phyloP scores from a whole-genome alignment of 2,888 invertebrate genomes.

The Athalia rosae region DNA sequence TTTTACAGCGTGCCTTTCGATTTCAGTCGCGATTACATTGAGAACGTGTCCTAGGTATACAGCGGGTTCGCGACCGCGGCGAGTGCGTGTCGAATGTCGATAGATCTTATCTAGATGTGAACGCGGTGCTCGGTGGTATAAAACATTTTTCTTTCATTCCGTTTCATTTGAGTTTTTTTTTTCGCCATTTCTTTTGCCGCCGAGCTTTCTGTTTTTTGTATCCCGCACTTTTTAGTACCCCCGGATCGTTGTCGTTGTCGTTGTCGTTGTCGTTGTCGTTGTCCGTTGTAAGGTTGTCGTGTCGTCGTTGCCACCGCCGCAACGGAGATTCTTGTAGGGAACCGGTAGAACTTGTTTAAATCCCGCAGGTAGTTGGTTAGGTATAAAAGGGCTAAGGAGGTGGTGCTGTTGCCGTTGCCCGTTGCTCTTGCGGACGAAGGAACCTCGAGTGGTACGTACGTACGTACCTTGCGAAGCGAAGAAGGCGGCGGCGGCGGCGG shows the following conservation, averaged over 20 bases:
- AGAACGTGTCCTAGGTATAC: background rate
- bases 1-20: background rate
- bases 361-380: background rate
- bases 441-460: conserved; percentile 12
- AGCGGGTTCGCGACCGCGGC: too few relatives aligned
- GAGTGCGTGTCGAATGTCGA: conserved; percentile 37
- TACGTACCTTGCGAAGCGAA: too few relatives aligned
- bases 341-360: conserved; percentile 44
- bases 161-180: background rate
- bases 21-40: conserved; percentile 13
- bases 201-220: conserved; percentile 30
- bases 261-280: too few relatives aligned
- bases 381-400: background rate
- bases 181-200: conserved; percentile 12
- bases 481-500: too few relatives aligned
- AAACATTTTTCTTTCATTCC: background rate
- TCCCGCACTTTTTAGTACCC: background rate
- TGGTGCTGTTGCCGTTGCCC: background rate
- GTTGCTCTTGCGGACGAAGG: background rate
- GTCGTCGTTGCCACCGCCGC: background rate
- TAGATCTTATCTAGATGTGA: conserved; percentile 34
- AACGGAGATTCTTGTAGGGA: conserved; percentile 14
- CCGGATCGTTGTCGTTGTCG: too few relatives aligned
- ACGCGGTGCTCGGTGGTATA: background rate
- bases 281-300: background rate